Percentiles rank a stretch among this genome's conserved stretches.
Evolutionary conservation across 2,888 invertebrate genomes (phyloP).

Genomic region (Cinara cedri): DNA sequence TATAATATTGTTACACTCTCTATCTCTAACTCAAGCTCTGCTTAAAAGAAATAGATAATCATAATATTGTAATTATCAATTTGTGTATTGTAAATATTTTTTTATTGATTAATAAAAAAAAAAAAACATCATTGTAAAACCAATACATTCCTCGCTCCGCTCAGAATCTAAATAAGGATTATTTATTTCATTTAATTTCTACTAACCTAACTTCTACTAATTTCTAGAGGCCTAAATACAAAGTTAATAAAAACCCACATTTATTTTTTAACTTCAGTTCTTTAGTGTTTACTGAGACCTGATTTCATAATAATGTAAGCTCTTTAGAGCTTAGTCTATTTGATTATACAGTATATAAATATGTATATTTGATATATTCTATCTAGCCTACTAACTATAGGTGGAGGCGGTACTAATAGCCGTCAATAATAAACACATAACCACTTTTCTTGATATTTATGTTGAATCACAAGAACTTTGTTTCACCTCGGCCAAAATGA

Average conservation of each 20-base stretch:
- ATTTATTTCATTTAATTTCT: no score
- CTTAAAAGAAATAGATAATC: no score
- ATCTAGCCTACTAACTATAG: constrained; percentile 14
- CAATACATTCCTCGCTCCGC: no score
- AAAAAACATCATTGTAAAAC: no score
- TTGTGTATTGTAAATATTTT: no score
- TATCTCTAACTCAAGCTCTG: no score
- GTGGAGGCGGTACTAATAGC: neutral
- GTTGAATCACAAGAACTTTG: neutral
- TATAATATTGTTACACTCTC: no score
- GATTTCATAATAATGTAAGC: constrained; percentile 2
- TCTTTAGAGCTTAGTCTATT: constrained; percentile 9
- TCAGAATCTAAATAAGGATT: no score
- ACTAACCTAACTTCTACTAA: no score
- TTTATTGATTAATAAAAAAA: no score
- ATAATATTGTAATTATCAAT: no score
- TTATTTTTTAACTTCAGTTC: neutral
- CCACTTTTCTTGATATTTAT: neutral
- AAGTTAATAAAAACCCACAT: neutral
- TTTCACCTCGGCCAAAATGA: constrained; percentile 5
- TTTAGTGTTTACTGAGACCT: neutral
- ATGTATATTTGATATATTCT: neutral
- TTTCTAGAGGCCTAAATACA: neutral
- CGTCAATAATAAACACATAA: no score
- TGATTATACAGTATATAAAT: neutral